Evolutionary conservation across 2,797 vertebrate genomes (phyloP).

Genomic region (Pantherophis vulpinus): DNA sequence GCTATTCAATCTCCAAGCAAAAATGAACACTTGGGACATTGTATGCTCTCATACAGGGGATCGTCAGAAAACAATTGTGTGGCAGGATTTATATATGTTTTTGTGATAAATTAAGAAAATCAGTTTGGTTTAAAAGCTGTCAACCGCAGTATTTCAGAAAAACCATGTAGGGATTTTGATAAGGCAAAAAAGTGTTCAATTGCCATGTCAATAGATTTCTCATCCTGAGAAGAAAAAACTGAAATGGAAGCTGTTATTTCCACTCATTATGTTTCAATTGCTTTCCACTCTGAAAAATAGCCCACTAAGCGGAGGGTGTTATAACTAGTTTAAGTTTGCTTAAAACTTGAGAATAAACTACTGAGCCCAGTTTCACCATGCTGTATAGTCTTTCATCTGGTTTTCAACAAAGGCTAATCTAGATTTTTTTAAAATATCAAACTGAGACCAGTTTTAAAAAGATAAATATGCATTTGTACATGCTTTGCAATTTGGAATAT

Average conservation of each 20-base stretch:
- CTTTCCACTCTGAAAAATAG: neutral
- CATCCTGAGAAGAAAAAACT: neutral
- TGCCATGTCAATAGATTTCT: neutral
- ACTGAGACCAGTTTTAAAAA: neutral
- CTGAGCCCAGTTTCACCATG: neutral
- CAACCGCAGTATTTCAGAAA: neutral
- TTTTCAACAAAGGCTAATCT: neutral
- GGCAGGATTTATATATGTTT: neutral
- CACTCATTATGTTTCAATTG: neutral
- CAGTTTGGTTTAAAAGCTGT: neutral
- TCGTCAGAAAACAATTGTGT: conserved; percentile 9
- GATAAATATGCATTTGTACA: neutral
- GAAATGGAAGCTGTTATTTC: neutral
- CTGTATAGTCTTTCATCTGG: neutral
- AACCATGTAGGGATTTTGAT: neutral
- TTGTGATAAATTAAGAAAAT: neutral
- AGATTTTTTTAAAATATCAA: neutral
- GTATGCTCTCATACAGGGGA: neutral
- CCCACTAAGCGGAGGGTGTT: neutral
- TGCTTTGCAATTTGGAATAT: neutral
- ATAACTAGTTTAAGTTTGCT: neutral
- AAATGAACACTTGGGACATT: neutral
- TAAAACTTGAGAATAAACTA: neutral
- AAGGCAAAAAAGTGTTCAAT: neutral
- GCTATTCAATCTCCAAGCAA: neutral